Evolutionary conservation across 2,113 vertebrate species (phyloP).

Genomic region (Antidorcas marsupialis): DNA sequence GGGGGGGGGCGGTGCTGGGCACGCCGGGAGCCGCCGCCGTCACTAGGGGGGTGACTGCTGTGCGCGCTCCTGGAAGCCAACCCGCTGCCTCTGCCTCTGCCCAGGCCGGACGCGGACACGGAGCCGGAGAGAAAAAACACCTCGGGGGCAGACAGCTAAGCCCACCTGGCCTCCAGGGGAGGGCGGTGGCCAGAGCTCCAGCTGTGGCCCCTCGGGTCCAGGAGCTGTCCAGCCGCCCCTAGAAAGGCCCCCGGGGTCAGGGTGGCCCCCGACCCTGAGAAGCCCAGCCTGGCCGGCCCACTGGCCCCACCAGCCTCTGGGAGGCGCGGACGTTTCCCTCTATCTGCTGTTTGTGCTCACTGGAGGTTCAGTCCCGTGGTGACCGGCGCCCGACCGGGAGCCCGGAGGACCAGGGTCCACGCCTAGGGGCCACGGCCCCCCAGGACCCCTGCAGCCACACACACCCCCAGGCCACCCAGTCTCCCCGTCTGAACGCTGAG

Average conservation of each 20-base stretch:
- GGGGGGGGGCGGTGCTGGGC: rapidly evolving
- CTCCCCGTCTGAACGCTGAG: neutral
- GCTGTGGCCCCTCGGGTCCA: rapidly evolving
- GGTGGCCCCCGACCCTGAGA: neutral
- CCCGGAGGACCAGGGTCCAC: neutral
- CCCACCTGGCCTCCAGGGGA: neutral
- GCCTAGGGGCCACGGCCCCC: rapidly evolving
- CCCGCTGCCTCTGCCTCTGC: neutral
- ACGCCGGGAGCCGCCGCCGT: rapidly evolving
- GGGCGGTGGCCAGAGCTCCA: neutral
- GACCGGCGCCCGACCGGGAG: rapidly evolving
- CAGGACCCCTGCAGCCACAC: neutral
- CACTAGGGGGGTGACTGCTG: neutral
- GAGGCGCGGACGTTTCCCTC: rapidly evolving
- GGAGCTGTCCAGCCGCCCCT: neutral
- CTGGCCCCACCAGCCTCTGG: rapidly evolving
- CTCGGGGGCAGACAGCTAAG: rapidly evolving
- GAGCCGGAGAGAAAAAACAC: rapidly evolving
- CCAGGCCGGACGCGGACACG: rapidly evolving
- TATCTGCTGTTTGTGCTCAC: rapidly evolving
- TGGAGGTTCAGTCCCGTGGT: rapidly evolving
- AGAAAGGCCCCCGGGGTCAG: neutral
- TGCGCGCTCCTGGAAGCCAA: rapidly evolving
- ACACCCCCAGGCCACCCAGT: rapidly evolving
- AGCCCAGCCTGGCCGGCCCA: neutral